phyloP scores from a whole-genome alignment of 2,113 vertebrate genomes.

The Melanotaenia duboulayi region DNA sequence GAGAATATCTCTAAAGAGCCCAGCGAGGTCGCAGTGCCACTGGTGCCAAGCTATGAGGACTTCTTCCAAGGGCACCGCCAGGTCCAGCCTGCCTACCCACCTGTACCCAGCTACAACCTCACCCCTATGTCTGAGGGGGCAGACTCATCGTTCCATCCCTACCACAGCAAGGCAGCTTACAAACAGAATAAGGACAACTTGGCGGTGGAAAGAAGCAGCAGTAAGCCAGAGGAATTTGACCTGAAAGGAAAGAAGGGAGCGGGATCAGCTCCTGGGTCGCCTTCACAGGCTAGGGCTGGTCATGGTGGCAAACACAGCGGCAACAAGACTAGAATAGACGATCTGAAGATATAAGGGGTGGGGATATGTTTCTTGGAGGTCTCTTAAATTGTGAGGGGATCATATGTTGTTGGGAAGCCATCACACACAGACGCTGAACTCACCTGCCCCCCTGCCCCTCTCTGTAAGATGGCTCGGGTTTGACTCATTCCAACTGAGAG shows the following conservation, averaged over 20 bases:
- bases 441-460: neutral
- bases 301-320: constrained; percentile 74
- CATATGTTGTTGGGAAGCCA: constrained; percentile 38
- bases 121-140: constrained; percentile 66
- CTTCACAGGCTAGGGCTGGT: constrained; percentile 64
- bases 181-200: constrained; percentile 85
- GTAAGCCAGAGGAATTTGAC: constrained; percentile 76
- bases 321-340: constrained; percentile 82
- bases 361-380: too few relatives aligned
- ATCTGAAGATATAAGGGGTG: constrained; percentile 81
- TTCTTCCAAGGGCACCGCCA: constrained; percentile 70
- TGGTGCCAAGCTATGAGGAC: constrained; percentile 74
- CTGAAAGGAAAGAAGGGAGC: constrained; percentile 71
- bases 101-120: constrained; percentile 72
- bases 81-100: constrained; percentile 62
- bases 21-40: constrained; percentile 46
- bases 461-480: constrained; percentile 41
- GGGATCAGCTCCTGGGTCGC: constrained; percentile 72
- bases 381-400: constrained; percentile 19
- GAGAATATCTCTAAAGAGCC: constrained; percentile 43
- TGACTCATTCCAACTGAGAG: constrained; percentile 62
- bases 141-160: constrained; percentile 70
- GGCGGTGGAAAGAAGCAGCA: constrained; percentile 77
- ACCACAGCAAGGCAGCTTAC: constrained; percentile 79
- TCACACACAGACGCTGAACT: constrained; percentile 31